Evolutionary conservation across 2,113 vertebrate genomes (phyloP).

Genomic region (Syngnathoides biaculeatus): DNA sequence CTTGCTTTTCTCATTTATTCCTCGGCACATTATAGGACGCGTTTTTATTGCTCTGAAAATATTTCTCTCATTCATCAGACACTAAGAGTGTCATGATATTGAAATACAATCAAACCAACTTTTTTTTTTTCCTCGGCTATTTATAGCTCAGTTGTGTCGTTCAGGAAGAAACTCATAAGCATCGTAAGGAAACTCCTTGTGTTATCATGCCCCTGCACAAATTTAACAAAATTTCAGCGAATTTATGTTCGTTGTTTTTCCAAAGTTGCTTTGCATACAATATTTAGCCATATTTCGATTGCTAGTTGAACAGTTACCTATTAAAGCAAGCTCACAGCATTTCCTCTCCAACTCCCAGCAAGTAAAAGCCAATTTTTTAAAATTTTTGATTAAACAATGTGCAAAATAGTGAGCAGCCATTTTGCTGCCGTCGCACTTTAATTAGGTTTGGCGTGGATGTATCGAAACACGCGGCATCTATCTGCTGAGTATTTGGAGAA

Average conservation of each 20-base stretch:
- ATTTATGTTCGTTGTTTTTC: background rate
- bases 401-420: background rate
- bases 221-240: background rate
- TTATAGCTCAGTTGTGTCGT: background rate
- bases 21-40: background rate
- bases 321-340: background rate
- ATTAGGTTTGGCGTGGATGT: constrained; percentile 3
- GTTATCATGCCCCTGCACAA: background rate
- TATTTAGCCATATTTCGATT: background rate
- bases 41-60: constrained; percentile 1
- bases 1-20: background rate
- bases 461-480: constrained; percentile 21
- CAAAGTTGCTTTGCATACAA: background rate
- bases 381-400: background rate
- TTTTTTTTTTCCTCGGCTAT: background rate
- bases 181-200: background rate
- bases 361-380: background rate
- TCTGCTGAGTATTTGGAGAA: constrained; percentile 19
- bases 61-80: background rate
- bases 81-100: background rate
- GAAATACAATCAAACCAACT: background rate
- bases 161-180: background rate
- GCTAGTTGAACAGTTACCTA: background rate
- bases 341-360: background rate
- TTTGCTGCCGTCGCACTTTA: background rate